Evolutionary conservation across 2,113 vertebrate genomes (phyloP), one percentile per base, ranked within the genome.

Genomic region (Nothocercus nigrocapillus): DNA sequence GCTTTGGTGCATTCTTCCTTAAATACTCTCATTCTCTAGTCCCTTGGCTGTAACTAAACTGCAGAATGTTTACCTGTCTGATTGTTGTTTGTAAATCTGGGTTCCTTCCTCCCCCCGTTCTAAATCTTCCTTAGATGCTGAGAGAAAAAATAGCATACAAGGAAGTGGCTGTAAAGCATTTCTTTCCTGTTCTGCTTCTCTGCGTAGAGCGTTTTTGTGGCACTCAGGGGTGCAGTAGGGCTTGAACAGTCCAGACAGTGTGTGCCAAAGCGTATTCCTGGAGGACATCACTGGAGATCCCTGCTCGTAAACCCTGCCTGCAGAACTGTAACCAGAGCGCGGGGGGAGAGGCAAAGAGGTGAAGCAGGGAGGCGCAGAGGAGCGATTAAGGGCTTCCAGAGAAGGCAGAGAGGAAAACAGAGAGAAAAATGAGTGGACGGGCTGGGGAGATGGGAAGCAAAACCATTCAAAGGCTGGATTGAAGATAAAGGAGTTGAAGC

Each of bases 31-130:
- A 19, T 95, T 86, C 63, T 62, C 0, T 82, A 89, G 85, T 95
- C 95, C 86, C 92, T 82, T 67, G 86, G 47, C 77, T 94, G 74
- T 68, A 88, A 18, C 84, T 87, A 85, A 95, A 62, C 78, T 38
- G 36, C 49, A 79, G 88, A 94, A 85, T 96, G 94, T 94, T 93
- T 96, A 96, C 93, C 92, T 94, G 36, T 75, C 51, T 93, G 92
- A 96, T 92, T 75, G 68, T 89, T 96, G 88, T 94, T 97, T 97
- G 85, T 94, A 96, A 96, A 93, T 95, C 77, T 75, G 40, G 49
- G 24, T 58, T 82, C 30, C 53, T 67, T 42, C 40, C 40, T n/a
- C 16, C 34, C 3, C 9, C 22, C 5, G 20, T 44, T 36, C 74
- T 82, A 84, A 93, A 94, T 95, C 94, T 93, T 94, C 81, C n/a